Percentiles rank a stretch among this genome's conserved stretches.
Evolutionary conservation across 2,888 invertebrate species (phyloP).

Genomic region (Drosophila leonis): DNA sequence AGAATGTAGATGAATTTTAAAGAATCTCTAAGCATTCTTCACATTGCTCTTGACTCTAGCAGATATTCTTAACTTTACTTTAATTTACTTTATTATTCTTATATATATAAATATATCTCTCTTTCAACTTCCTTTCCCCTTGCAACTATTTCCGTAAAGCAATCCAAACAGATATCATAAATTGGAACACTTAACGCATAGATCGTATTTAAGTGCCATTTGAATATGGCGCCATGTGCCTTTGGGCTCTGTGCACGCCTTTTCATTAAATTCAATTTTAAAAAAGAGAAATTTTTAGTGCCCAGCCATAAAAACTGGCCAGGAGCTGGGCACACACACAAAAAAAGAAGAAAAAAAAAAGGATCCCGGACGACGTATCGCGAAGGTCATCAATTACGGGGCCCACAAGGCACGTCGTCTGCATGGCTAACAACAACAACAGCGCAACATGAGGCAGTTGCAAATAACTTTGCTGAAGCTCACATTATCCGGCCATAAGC

Average conservation of each 20-base stretch:
- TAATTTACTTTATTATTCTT: too few species aligned
- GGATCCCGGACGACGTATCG: conserved; percentile 71
- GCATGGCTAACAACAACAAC: conserved; percentile 52
- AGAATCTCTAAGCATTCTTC: too few species aligned
- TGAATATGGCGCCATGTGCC: conserved; percentile 69
- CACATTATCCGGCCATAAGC: conserved; percentile 77
- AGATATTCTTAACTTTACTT: too few species aligned
- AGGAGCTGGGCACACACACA: conserved; percentile 29
- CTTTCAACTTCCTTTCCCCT: background rate
- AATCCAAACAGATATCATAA: conserved; percentile 17
- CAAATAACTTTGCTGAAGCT: conserved; percentile 77
- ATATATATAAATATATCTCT: too few species aligned
- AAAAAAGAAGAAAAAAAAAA: conserved; percentile 25
- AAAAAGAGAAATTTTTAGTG: conserved; percentile 75
- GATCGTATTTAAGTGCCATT: conserved; percentile 65
- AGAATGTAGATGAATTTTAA: too few species aligned
- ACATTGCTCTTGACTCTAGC: too few species aligned
- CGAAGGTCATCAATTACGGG: conserved; percentile 79
- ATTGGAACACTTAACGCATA: conserved; percentile 40
- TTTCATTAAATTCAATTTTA: conserved; percentile 79
- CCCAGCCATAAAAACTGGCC: conserved; percentile 73
- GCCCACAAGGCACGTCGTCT: conserved; percentile 62
- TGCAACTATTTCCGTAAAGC: background rate
- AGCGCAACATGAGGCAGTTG: conserved; percentile 59
- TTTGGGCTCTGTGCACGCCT: conserved; percentile 65